These are phyloP conservation scores for Chrysoperla carnea DNA, from an alignment of 1,140 invertebrate species.

Conservation along the genomic window DNA sequence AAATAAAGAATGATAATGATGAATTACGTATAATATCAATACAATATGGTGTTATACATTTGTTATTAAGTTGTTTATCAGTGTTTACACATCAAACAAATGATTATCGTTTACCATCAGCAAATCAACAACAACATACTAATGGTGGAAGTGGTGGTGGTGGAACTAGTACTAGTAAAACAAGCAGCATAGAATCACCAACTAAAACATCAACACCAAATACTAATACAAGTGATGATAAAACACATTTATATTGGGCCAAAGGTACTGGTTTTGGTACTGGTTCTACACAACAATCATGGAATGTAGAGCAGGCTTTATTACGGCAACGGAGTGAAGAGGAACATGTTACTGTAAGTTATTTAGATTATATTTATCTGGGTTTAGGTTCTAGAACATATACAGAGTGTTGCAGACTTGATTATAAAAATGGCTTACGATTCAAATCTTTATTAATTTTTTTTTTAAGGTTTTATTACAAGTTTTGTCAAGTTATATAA, in stretches of 20 bases:
- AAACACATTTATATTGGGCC: conserved; percentile 83
- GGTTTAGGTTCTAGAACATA: too few species aligned
- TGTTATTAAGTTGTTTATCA: conserved; percentile 71
- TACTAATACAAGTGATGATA: conserved; percentile 37
- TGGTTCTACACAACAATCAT: conserved; percentile 84
- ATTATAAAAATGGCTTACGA: too few species aligned
- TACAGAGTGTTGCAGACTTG: too few species aligned
- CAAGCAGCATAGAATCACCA: background rate
- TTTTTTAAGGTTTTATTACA: conserved; percentile 29
- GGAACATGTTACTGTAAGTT: conserved; percentile 68
- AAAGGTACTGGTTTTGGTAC: conserved; percentile 91
- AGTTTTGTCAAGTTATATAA: conserved; percentile 74
- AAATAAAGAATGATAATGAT: conserved; percentile 49
- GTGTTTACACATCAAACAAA: conserved; percentile 71
- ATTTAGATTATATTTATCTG: conserved; percentile 23
- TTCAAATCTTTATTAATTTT: too few species aligned
- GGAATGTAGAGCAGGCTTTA: conserved; percentile 91
- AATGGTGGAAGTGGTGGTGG: conserved; percentile 1
- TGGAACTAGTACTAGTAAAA: background rate
- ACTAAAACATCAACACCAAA: conserved; percentile 9
- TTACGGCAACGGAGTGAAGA: conserved; percentile 76
- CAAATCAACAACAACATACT: conserved; percentile 15
- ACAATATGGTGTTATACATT: conserved; percentile 63
- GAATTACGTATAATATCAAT: conserved; percentile 61
- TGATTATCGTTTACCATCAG: conserved; percentile 12